phyloP scores from a whole-genome alignment of 1,140 invertebrate species.

The Drosophila kepulauana region DNA sequence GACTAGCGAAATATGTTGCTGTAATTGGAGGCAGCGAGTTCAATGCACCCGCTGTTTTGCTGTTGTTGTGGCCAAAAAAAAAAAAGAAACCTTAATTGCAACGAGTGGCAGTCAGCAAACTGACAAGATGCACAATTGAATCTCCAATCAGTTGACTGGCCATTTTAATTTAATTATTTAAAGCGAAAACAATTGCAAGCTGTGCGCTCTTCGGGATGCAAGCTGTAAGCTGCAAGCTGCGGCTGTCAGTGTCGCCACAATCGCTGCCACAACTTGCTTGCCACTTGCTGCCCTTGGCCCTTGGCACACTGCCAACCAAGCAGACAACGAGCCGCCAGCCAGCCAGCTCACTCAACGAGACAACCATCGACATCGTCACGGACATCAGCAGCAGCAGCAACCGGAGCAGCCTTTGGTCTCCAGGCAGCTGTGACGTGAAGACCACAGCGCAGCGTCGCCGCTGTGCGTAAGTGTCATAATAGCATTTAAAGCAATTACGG shows the following conservation, averaged over 20 bases:
- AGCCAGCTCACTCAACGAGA: constrained; percentile 24
- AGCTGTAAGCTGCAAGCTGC: too few relatives aligned
- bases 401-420: neutral
- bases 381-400: neutral
- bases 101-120: constrained; percentile 32
- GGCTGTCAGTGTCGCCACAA: constrained; percentile 14
- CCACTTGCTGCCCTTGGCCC: constrained; percentile 20
- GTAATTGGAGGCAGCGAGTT: constrained; percentile 59
- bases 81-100: constrained; percentile 54
- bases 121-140: constrained; percentile 13
- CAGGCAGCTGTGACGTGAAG: neutral
- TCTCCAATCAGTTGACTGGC: constrained; percentile 73
- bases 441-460: constrained; percentile 18
- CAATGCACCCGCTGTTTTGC: constrained; percentile 46
- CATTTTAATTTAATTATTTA: constrained; percentile 83
- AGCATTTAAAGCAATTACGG: constrained; percentile 83
- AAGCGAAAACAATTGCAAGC: constrained; percentile 75
- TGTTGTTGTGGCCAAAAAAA: constrained; percentile 49
- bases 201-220: too few relatives aligned
- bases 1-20: constrained; percentile 17
- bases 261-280: constrained; percentile 33
- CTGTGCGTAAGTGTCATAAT: constrained; percentile 80
- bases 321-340: constrained; percentile 39
- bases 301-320: constrained; percentile 21
- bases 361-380: constrained; percentile 4